Evolutionary conservation across 2,888 invertebrate species (phyloP), one percentile per base, ranked within the genome.

Genomic region (Epistrophe eligans): DNA sequence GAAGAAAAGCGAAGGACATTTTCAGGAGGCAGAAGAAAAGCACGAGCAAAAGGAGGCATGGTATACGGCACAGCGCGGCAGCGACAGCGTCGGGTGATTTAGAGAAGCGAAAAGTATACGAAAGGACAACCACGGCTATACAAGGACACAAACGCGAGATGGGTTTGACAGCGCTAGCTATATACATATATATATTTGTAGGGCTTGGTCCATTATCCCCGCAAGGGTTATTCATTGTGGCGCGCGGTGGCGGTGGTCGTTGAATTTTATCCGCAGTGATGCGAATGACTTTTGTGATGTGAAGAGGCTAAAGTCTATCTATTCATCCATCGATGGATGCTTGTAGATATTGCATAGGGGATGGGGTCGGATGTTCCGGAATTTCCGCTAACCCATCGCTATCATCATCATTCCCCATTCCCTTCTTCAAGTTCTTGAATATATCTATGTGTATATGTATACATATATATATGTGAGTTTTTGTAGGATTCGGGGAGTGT

Each of bases 291-390:
- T 87, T 87, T 87, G 82, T 82, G 85, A 87, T 82, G 85, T 87
- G 85, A 87, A 87, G 85, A 87, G 85, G 85, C 85, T 82, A 82
- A 87, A 87, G 85, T 87, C 85, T 87, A 87, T 87, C 85, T 79
- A 82, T 87, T 87, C 85, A 81, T 60, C 77, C 84, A 87, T 87
- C 82, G 85, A 82, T 71, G 82, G 82, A 60, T 76, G 76, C 2
- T 35, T 64, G n/a, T 48, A 50, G 50, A 50, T 35, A 35, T 43
- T 62, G 19, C 28, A 73, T 24, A 48, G 70, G 28, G 55, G 17
- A 43, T 76, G 79, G 52, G 74, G 58, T 64, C 71, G 66, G 80
- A 60, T 81, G 55, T 73, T 77, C 77, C 77, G 77, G 81, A 43
- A 70, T n/a, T 50, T 60, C 70, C 48, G 55, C 32, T 35, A 55